A percentile compares a stretch with the other conserved stretches of the same genome.
Conservation (phyloP, 2,888 invertebrate genomes). For the Archips crataeganus region DNA sequence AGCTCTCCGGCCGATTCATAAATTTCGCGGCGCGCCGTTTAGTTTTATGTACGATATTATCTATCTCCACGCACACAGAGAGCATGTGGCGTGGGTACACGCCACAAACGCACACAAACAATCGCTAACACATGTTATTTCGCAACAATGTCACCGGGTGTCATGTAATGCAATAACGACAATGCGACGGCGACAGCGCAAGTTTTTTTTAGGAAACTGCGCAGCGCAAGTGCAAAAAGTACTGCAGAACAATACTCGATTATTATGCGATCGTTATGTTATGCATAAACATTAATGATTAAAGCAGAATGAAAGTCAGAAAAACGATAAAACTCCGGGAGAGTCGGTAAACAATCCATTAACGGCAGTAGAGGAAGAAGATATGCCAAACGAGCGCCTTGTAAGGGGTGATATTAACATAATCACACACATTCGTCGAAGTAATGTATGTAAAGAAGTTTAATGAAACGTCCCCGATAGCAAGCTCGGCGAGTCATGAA, state of each 20-base stretch:
- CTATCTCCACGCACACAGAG: conserved; percentile 72
- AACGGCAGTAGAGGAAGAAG: conserved; percentile 69
- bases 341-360: conserved; percentile 75
- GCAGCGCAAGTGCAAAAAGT: conserved; percentile 35
- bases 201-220: conserved; percentile 46
- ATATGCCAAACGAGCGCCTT: conserved; percentile 67
- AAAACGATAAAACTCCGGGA: conserved; percentile 57
- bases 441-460: conserved; percentile 82
- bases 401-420: conserved; percentile 74
- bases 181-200: conserved; percentile 47
- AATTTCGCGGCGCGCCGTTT: conserved; percentile 81
- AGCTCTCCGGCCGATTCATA: conserved; percentile 80
- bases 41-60: conserved; percentile 81
- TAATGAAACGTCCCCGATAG: conserved; percentile 82
- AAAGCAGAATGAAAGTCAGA: conserved; percentile 53
- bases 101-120: conserved; percentile 48
- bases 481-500: conserved; percentile 81
- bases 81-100: conserved; percentile 40
- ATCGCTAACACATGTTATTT: conserved; percentile 46
- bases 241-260: conserved; percentile 44
- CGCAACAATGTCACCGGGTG: conserved; percentile 49
- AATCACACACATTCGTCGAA: conserved; percentile 81
- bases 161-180: conserved; percentile 47
- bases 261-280: conserved; percentile 49
- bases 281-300: conserved; percentile 57